phyloP scores from a whole-genome alignment of 2,113 vertebrate species.

The Tympanuchus pallidicinctus region DNA sequence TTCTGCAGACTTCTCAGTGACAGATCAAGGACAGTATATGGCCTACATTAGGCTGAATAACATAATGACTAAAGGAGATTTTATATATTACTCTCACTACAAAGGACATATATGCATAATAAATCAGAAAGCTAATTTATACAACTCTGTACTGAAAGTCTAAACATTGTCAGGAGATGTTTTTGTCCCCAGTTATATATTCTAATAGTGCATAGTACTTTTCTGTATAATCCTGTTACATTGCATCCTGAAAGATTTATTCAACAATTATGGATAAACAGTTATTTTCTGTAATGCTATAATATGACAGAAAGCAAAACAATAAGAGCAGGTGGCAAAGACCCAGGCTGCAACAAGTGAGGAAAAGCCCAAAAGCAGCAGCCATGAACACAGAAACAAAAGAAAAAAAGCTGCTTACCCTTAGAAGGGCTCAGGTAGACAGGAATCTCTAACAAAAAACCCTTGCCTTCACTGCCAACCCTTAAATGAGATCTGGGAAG shows the following conservation, averaged over 20 bases:
- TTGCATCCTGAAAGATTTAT: not conserved
- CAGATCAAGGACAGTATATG: not conserved
- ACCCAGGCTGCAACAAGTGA: too few relatives aligned
- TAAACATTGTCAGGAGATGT: not conserved
- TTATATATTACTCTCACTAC: not conserved
- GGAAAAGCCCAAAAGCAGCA: too few relatives aligned
- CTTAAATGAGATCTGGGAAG: too few relatives aligned
- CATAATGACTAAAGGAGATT: not conserved
- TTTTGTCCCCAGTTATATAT: not conserved
- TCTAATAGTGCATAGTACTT: not conserved
- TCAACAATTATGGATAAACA: not conserved
- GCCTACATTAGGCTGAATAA: not conserved
- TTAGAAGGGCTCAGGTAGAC: too few relatives aligned
- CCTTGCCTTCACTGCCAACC: too few relatives aligned
- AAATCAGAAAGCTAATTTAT: conserved; percentile 24
- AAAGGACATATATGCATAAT: conserved; percentile 13
- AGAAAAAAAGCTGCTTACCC: too few relatives aligned
- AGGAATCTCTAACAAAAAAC: too few relatives aligned
- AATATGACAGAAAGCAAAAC: too few relatives aligned
- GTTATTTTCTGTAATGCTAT: too few relatives aligned
- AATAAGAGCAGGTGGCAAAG: too few relatives aligned
- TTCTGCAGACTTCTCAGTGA: not conserved
- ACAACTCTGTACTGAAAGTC: not conserved
- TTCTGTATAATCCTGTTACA: not conserved
- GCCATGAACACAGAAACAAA: too few relatives aligned